phyloP scores from a whole-genome alignment of 2,797 vertebrate genomes.

The Anableps anableps region DNA sequence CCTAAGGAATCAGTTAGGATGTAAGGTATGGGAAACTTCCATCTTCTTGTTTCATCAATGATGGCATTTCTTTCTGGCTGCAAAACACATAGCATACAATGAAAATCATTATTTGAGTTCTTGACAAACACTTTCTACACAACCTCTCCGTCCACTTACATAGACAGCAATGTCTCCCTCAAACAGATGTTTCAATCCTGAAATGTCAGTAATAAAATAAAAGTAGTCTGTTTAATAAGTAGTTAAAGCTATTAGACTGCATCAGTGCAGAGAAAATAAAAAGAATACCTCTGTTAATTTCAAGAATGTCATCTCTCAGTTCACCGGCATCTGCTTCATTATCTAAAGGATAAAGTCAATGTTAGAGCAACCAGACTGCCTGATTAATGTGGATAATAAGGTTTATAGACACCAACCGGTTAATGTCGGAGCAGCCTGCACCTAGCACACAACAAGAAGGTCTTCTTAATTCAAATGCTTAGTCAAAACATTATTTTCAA shows the following conservation, averaged over 20 bases:
- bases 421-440: slow-evolving; percentile 56
- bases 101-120: slow-evolving; percentile 17
- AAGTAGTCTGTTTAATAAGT: background rate
- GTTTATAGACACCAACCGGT: slow-evolving; percentile 53
- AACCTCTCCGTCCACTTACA: slow-evolving; percentile 78
- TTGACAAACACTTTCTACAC: background rate
- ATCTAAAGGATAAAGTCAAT: slow-evolving; percentile 57
- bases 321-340: slow-evolving; percentile 75
- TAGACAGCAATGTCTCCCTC: slow-evolving; percentile 88
- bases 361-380: background rate
- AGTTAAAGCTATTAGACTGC: background rate
- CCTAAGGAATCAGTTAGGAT: slow-evolving; percentile 89
- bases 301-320: slow-evolving; percentile 84
- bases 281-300: slow-evolving; percentile 87
- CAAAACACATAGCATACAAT: slow-evolving; percentile 30
- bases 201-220: background rate
- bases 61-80: slow-evolving; percentile 83
- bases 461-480: background rate
- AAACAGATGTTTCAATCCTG: slow-evolving; percentile 85
- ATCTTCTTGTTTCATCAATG: slow-evolving; percentile 79
- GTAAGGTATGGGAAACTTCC: slow-evolving; percentile 91
- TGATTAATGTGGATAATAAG: background rate
- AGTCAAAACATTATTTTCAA: background rate
- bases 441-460: slow-evolving; percentile 53
- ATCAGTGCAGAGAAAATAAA: background rate